These are phyloP conservation scores for Alethe castanea DNA, from an alignment of 2,113 vertebrate genomes.

Conservation along the genomic window DNA sequence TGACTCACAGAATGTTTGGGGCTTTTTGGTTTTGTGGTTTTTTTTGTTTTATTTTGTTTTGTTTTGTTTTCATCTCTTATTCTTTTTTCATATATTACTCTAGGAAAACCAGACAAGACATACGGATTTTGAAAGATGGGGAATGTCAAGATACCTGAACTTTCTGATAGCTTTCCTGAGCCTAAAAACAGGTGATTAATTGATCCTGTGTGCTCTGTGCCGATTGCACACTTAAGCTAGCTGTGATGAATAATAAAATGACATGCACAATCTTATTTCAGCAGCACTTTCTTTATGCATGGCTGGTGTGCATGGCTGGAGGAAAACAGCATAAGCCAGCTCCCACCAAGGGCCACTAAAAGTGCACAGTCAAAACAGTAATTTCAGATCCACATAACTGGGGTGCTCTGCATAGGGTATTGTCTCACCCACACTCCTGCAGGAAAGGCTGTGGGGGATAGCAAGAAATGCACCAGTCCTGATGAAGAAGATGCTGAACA, in stretches of 20 bases:
- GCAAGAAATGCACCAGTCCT: not conserved
- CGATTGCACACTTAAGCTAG: not conserved
- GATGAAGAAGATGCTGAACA: not conserved
- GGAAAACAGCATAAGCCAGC: not conserved
- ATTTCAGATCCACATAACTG: not conserved
- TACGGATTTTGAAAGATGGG: constrained; percentile 33
- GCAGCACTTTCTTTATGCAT: not conserved
- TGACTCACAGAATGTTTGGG: not conserved
- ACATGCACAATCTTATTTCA: not conserved
- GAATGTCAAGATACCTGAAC: not conserved
- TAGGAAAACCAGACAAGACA: constrained; percentile 54
- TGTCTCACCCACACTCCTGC: not conserved
- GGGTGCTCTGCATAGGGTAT: not conserved
- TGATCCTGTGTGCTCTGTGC: not conserved
- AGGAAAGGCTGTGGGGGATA: not conserved
- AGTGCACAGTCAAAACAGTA: not conserved
- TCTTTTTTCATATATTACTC: not conserved
- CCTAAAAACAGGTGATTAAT: not conserved
- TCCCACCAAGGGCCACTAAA: not conserved
- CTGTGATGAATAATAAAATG: constrained; percentile 21
- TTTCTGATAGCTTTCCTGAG: not conserved
- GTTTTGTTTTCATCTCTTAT: not conserved
- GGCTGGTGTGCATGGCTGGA: not conserved
- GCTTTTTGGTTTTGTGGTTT: no score
- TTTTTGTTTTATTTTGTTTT: no score